These are phyloP conservation scores for Sphaeridia pumilis DNA, from an alignment of 2,888 invertebrate genomes.

Conservation along the genomic window DNA sequence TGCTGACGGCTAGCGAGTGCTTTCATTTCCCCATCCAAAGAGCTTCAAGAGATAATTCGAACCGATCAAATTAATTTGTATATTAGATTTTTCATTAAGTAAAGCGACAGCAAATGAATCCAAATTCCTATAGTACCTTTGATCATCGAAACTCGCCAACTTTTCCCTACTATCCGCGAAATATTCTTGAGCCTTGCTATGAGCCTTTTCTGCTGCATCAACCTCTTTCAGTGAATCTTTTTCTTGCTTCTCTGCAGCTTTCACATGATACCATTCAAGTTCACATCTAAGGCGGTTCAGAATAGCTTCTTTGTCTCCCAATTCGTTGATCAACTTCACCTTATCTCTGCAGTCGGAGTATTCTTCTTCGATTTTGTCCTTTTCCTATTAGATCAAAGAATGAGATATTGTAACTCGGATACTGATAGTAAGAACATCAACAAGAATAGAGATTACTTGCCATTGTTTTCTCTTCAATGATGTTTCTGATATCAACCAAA, in stretches of 20 bases:
- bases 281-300: constrained; percentile 6
- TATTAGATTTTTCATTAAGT: no score
- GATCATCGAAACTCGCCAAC: neutral
- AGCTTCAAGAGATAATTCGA: no score
- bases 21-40: no score
- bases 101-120: no score
- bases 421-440: neutral
- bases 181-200: neutral
- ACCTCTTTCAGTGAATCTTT: constrained; percentile 1
- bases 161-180: neutral
- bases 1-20: no score
- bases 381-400: no score
- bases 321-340: constrained; percentile 10
- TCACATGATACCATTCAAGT: constrained; percentile 15
- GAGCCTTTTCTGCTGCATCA: no score
- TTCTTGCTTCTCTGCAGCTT: constrained; percentile 9
- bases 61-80: no score
- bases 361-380: neutral
- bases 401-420: no score
- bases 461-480: constrained; percentile 9
- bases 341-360: constrained; percentile 5
- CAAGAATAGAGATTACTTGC: no score
- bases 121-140: no score
- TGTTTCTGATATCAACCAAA: constrained; percentile 7
- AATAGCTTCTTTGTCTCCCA: constrained; percentile 2